phyloP scores from a whole-genome alignment of 2,888 invertebrate species.

The Acanthoscelides obtectus region DNA sequence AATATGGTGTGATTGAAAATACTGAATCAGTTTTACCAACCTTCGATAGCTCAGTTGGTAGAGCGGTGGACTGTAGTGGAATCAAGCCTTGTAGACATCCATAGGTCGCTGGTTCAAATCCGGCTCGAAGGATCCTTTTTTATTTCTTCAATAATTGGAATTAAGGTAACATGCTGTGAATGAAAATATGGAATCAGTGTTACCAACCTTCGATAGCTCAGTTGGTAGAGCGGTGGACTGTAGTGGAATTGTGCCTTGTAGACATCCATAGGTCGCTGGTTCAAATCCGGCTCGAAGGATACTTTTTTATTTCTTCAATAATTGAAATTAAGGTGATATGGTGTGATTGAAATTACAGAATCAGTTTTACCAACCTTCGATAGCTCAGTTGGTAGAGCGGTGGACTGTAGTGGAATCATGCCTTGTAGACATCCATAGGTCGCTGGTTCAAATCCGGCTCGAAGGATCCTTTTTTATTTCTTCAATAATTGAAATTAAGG shows the following conservation, averaged over 20 bases:
- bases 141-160: neutral
- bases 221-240: slow-evolving; percentile 42
- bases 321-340: neutral
- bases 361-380: slow-evolving; percentile 39
- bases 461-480: slow-evolving; percentile 28
- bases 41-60: slow-evolving; percentile 43
- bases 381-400: slow-evolving; percentile 43
- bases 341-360: neutral
- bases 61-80: slow-evolving; percentile 39
- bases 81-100: slow-evolving; percentile 43
- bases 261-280: slow-evolving; percentile 55
- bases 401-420: slow-evolving; percentile 32
- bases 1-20: neutral
- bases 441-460: slow-evolving; percentile 43
- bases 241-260: slow-evolving; percentile 17
- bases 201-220: slow-evolving; percentile 39
- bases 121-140: slow-evolving; percentile 36
- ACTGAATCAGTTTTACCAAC: slow-evolving; percentile 9
- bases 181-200: neutral
- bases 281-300: slow-evolving; percentile 40
- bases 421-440: slow-evolving; percentile 53
- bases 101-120: slow-evolving; percentile 51
- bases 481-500: too few species aligned
- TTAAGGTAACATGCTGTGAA: neutral
- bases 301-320: neutral